A percentile compares a stretch with the other conserved stretches of the same genome.
These are phyloP conservation scores for Notospermus geniculatus DNA, from an alignment of 1,140 invertebrate species.

Conservation along the genomic window DNA sequence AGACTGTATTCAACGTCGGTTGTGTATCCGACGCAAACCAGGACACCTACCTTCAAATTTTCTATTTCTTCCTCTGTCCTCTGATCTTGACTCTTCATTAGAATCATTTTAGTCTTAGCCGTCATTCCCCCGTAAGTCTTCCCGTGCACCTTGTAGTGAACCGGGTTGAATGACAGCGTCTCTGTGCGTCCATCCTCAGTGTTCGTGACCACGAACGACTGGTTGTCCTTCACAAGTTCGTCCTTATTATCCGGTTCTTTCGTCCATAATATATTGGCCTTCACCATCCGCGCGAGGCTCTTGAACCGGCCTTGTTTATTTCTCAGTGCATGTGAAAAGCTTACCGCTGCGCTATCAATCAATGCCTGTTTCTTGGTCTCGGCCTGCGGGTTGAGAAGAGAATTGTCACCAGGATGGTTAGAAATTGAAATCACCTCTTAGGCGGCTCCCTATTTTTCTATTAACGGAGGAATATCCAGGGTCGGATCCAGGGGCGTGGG, in stretches of 20 bases:
- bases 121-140: constrained; percentile 24
- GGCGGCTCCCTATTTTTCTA: too few relatives aligned
- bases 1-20: too few relatives aligned
- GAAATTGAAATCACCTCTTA: too few relatives aligned
- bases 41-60: constrained; percentile 15
- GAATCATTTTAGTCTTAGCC: constrained; percentile 12
- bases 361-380: too few relatives aligned
- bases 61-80: constrained; percentile 21
- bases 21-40: too few relatives aligned
- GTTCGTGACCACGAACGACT: background rate
- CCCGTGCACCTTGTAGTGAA: constrained; percentile 18
- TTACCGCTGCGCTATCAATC: too few relatives aligned
- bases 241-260: background rate
- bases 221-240: background rate
- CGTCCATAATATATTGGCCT: background rate
- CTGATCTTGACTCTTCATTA: constrained; percentile 14
- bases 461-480: too few relatives aligned
- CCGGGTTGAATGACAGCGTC: constrained; percentile 20
- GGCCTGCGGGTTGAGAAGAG: too few relatives aligned
- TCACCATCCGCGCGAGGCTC: background rate
- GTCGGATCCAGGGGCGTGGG: too few relatives aligned
- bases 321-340: too few relatives aligned
- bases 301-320: background rate
- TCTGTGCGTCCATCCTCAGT: constrained; percentile 3
- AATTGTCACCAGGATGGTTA: too few relatives aligned